Evolutionary conservation across 2,797 vertebrate species (phyloP).

Genomic region (Amniataba percoides): DNA sequence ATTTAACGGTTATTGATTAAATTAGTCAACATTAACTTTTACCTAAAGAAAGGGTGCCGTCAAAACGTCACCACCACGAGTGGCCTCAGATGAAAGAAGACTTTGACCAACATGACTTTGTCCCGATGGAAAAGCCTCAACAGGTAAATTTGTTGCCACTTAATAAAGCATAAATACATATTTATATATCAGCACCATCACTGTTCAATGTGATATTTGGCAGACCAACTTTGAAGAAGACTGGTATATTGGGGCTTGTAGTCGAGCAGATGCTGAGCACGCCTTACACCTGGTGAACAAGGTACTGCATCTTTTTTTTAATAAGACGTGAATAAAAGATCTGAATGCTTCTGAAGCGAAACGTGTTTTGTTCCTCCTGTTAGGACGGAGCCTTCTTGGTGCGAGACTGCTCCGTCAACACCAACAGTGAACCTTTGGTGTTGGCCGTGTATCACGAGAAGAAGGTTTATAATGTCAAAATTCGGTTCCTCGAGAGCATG

Average conservation of each 20-base stretch:
- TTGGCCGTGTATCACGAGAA: constrained; percentile 88
- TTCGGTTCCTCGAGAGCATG: constrained; percentile 86
- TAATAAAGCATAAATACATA: not conserved
- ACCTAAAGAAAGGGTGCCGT: constrained; percentile 50
- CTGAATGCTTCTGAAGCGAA: not conserved
- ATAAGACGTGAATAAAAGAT: not conserved
- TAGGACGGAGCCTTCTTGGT: constrained; percentile 93
- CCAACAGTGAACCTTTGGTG: constrained; percentile 88
- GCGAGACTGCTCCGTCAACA: constrained; percentile 88
- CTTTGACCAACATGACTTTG: constrained; percentile 65
- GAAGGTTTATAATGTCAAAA: constrained; percentile 93
- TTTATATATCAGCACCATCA: not conserved
- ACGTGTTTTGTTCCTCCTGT: not conserved
- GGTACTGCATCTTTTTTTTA: constrained; percentile 72
- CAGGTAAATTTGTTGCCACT: constrained; percentile 54
- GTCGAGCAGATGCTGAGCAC: constrained; percentile 87
- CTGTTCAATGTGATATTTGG: constrained; percentile 2
- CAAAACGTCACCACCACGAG: constrained; percentile 70
- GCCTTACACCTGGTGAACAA: constrained; percentile 87
- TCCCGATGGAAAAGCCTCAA: constrained; percentile 61
- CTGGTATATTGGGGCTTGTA: constrained; percentile 89
- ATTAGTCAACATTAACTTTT: constrained; percentile 12
- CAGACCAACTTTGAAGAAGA: constrained; percentile 72
- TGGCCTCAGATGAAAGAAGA: constrained; percentile 81
- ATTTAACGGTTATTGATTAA: not conserved